These are phyloP conservation scores for Umimayanthus chanpuru DNA, from an alignment of 92 coral and sea anemone genomes.

Conservation along the genomic window DNA sequence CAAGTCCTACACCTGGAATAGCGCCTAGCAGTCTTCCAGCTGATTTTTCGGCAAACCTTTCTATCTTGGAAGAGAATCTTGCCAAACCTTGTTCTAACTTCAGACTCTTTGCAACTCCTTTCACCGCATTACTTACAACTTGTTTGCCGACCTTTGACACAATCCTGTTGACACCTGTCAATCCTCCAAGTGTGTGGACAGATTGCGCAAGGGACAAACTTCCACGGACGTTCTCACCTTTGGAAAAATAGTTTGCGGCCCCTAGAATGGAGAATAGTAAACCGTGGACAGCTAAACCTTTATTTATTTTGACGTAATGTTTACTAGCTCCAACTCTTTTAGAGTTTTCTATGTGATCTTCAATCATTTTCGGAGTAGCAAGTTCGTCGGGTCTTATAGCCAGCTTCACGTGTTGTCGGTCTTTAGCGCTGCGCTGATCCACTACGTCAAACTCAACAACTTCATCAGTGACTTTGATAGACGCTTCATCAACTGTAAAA, in stretches of 20 bases:
- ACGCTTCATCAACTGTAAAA: constrained; percentile 42
- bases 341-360: constrained; percentile 34
- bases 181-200: constrained; percentile 60
- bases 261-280: constrained; percentile 56
- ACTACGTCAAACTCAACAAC: constrained; percentile 43
- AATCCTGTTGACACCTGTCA: constrained; percentile 57
- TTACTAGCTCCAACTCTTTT: constrained; percentile 34
- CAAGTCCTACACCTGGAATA: constrained; percentile 64
- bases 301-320: constrained; percentile 50
- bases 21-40: constrained; percentile 60
- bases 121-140: constrained; percentile 24
- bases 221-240: constrained; percentile 31
- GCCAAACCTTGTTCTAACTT: constrained; percentile 43
- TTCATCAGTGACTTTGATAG: constrained; percentile 46
- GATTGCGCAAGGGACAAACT: constrained; percentile 55
- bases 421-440: constrained; percentile 50
- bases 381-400: constrained; percentile 33
- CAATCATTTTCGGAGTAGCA: constrained; percentile 49
- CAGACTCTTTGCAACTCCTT: constrained; percentile 40
- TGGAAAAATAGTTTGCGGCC: constrained; percentile 47
- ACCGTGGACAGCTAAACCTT: constrained; percentile 62
- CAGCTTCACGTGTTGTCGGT: constrained; percentile 37
- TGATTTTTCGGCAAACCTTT: constrained; percentile 56
- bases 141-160: constrained; percentile 54
- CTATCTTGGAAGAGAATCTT: constrained; percentile 47